Evolutionary conservation across 2,797 vertebrate species (phyloP).

Genomic region (Garrulus glandarius): DNA sequence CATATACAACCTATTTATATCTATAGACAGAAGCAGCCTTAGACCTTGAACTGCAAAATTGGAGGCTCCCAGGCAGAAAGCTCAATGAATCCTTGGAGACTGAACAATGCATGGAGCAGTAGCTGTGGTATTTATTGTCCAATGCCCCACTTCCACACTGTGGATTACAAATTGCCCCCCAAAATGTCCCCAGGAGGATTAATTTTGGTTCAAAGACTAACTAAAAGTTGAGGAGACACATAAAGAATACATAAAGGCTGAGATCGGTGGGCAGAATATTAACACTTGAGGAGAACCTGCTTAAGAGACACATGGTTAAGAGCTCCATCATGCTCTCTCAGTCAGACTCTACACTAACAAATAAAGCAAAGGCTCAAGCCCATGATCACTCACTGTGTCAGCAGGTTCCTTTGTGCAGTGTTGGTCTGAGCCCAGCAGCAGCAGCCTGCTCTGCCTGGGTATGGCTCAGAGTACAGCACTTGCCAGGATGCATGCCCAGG

Average conservation of each 20-base stretch:
- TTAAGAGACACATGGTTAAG: neutral
- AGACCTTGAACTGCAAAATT: conserved; percentile 15
- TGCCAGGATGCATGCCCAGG: neutral
- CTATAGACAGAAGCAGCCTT: neutral
- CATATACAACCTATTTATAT: neutral
- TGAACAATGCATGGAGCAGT: neutral
- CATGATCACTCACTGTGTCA: neutral
- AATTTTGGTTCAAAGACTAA: neutral
- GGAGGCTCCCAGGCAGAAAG: neutral
- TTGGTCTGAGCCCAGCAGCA: neutral
- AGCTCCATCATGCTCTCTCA: neutral
- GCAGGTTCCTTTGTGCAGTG: neutral
- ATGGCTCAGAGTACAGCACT: neutral
- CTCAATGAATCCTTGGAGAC: neutral
- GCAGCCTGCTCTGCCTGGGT: neutral
- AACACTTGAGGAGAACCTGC: neutral
- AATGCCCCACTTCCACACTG: neutral
- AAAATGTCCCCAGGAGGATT: neutral
- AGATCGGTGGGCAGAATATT: rapidly evolving
- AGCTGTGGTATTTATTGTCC: neutral
- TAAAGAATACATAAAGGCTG: neutral
- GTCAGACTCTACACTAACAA: neutral
- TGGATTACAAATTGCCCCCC: neutral
- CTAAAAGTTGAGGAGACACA: neutral
- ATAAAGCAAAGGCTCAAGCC: neutral